Conservation (phyloP, 2,888 invertebrate genomes). For the Atrina japonica region DNA sequence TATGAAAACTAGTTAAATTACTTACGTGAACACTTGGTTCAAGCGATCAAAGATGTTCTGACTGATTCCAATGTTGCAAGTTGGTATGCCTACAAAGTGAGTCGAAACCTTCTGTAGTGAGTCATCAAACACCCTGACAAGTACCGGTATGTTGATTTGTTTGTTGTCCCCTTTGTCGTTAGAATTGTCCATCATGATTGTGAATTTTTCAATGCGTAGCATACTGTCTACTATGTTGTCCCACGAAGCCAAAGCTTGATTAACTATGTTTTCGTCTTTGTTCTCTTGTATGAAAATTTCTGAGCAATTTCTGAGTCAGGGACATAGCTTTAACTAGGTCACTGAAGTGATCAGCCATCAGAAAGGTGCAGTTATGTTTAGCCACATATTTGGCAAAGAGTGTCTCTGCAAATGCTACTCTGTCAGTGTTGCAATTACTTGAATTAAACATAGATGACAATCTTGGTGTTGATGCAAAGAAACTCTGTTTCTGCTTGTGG, state of each 20-base stretch:
- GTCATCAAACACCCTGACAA: slow-evolving; percentile 33
- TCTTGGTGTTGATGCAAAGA: slow-evolving; percentile 6
- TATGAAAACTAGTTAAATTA: slow-evolving; percentile 5
- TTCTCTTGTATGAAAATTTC: slow-evolving; percentile 47
- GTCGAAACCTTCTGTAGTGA: slow-evolving; percentile 18
- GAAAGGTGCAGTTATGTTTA: slow-evolving; percentile 49
- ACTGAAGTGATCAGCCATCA: slow-evolving; percentile 50
- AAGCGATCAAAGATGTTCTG: slow-evolving; percentile 35
- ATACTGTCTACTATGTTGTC: slow-evolving; percentile 28
- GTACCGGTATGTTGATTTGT: slow-evolving; percentile 38
- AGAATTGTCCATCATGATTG: slow-evolving; percentile 37
- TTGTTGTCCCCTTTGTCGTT: slow-evolving; percentile 44
- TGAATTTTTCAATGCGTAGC: slow-evolving; percentile 30
- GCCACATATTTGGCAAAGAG: slow-evolving; percentile 46
- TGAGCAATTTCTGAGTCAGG: slow-evolving; percentile 51
- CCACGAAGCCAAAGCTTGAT: slow-evolving; percentile 31
- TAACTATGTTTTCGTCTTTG: slow-evolving; percentile 44
- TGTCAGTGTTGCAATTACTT: neutral
- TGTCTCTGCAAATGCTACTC: slow-evolving; percentile 42
- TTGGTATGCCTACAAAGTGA: slow-evolving; percentile 37
- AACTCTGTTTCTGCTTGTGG: neutral
- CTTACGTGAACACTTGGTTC: slow-evolving; percentile 40
- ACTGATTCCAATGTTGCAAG: slow-evolving; percentile 42
- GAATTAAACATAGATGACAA: slow-evolving; percentile 6
- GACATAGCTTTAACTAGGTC: slow-evolving; percentile 41